These are phyloP conservation scores for Rotaria magnacalcarata DNA, from an alignment of 2,888 invertebrate species.

Conservation along the genomic window DNA sequence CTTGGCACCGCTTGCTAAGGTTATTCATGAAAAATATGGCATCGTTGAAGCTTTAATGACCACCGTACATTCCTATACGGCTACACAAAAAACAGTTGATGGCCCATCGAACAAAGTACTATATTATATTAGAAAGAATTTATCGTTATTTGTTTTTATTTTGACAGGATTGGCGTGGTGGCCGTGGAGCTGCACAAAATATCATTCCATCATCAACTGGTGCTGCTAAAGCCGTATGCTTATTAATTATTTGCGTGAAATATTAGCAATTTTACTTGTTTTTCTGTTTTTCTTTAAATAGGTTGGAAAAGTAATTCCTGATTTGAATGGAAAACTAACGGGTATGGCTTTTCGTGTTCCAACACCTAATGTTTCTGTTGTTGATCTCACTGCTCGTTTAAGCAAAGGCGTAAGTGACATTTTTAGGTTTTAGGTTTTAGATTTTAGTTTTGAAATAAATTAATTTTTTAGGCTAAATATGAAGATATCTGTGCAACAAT, in stretches of 20 bases:
- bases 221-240: slow-evolving; percentile 89
- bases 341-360: slow-evolving; percentile 99
- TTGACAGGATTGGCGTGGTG: slow-evolving; percentile 83
- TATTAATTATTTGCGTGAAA: background rate
- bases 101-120: slow-evolving; percentile 73
- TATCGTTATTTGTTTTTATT: background rate
- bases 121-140: background rate
- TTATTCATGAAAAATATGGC: slow-evolving; percentile 88
- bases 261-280: background rate
- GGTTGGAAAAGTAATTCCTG: slow-evolving; percentile 88
- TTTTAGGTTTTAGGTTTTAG: background rate
- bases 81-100: slow-evolving; percentile 94
- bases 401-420: slow-evolving; percentile 53
- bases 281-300: background rate
- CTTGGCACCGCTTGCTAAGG: slow-evolving; percentile 91
- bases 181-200: slow-evolving; percentile 94
- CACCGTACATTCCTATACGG: slow-evolving; percentile 90
- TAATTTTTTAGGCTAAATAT: slow-evolving; percentile 65
- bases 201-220: slow-evolving; percentile 98
- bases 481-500: slow-evolving; percentile 83
- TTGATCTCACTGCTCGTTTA: slow-evolving; percentile 80
- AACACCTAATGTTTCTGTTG: slow-evolving; percentile 91
- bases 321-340: slow-evolving; percentile 90
- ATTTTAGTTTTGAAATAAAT: background rate
- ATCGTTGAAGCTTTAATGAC: slow-evolving; percentile 94